A percentile compares a stretch with the other conserved stretches of the same genome.
phyloP scores from a whole-genome alignment of 2,888 invertebrate genomes.

The Limnephilus auricula region DNA sequence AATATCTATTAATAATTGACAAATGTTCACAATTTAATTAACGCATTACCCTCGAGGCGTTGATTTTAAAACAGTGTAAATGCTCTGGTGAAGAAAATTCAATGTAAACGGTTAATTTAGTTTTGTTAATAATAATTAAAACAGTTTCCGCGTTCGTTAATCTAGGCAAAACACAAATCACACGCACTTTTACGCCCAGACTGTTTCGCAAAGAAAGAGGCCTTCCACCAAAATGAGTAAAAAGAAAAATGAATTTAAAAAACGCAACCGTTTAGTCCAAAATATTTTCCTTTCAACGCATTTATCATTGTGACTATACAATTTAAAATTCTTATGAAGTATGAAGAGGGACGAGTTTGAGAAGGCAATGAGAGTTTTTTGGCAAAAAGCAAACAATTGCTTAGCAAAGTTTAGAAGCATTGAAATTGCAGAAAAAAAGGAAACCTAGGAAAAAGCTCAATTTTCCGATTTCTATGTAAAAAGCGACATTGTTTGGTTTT shows the following conservation, averaged over 20 bases:
- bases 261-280: background rate
- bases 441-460: too few species aligned
- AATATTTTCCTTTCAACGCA: too few species aligned
- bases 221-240: background rate
- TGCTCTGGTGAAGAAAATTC: background rate
- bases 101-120: background rate
- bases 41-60: background rate
- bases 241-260: background rate
- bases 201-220: background rate
- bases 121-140: background rate
- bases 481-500: too few species aligned
- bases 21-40: background rate
- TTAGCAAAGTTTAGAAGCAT: too few species aligned
- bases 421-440: too few species aligned
- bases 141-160: conserved; percentile 7
- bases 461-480: too few species aligned
- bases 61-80: background rate
- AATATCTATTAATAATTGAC: background rate
- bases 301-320: background rate
- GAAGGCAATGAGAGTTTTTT: background rate
- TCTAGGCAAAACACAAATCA: background rate
- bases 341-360: background rate
- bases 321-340: background rate
- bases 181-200: conserved; percentile 5
- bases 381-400: background rate